phyloP scores from a whole-genome alignment of 2,888 invertebrate species.

The Strigamia transsilvanica region DNA sequence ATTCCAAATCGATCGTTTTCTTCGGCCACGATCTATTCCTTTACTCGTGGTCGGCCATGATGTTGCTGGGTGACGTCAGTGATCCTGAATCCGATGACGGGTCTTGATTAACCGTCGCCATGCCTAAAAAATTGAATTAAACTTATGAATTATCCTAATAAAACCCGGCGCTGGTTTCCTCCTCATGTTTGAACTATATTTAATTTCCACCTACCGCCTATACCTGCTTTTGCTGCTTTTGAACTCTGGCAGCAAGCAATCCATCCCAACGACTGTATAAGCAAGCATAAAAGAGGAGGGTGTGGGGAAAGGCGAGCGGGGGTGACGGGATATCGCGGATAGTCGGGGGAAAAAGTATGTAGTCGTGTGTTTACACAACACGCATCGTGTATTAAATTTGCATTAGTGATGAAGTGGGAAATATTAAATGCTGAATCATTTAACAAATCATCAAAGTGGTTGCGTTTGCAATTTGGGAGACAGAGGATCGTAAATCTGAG shows the following conservation, averaged over 20 bases:
- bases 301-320: not conserved
- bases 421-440: conserved; percentile 34
- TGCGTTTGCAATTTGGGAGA: not conserved
- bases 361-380: not conserved
- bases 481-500: conserved; percentile 10
- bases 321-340: not conserved
- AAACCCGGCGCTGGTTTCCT: too few species aligned
- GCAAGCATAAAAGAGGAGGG: conserved; percentile 9
- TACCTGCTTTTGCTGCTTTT: too few species aligned
- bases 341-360: not conserved
- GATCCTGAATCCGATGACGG: too few species aligned
- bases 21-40: too few species aligned
- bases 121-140: too few species aligned
- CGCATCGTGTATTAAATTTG: conserved; percentile 25
- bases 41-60: too few species aligned
- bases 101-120: too few species aligned
- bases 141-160: too few species aligned
- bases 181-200: too few species aligned
- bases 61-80: too few species aligned
- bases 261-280: conserved; percentile 24
- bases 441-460: conserved; percentile 35
- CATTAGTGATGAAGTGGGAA: not conserved
- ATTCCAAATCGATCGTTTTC: too few species aligned
- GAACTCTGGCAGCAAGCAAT: conserved; percentile 35
- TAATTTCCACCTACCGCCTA: too few species aligned